phyloP scores from a whole-genome alignment of 2,797 vertebrate genomes.

The Macropus fuliginosus region DNA sequence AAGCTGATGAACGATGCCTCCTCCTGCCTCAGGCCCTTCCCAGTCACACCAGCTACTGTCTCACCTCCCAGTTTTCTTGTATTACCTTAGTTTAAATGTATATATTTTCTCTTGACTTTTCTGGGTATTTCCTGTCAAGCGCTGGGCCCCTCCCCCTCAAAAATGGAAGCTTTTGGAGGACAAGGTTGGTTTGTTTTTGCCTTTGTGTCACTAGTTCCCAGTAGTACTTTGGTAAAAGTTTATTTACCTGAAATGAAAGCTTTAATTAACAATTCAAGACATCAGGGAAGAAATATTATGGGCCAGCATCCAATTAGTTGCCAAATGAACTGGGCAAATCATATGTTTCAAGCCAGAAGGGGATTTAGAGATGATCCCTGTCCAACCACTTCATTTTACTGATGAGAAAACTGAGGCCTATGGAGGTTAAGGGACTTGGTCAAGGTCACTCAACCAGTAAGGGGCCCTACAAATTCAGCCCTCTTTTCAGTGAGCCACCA shows the following conservation, averaged over 20 bases:
- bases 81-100: not conserved
- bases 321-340: not conserved
- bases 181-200: not conserved
- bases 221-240: not conserved
- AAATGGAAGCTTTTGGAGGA: not conserved
- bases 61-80: not conserved
- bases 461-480: not conserved
- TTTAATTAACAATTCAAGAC: not conserved
- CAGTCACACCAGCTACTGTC: not conserved
- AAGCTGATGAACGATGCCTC: too few relatives aligned
- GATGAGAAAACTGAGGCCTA: not conserved
- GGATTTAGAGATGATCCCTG: not conserved
- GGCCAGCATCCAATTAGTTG: conserved; percentile 8
- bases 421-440: not conserved
- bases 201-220: not conserved
- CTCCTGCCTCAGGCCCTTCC: not conserved
- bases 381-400: conserved; percentile 1
- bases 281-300: not conserved
- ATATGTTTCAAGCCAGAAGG: not conserved
- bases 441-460: not conserved
- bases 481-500: not conserved
- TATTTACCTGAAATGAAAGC: not conserved
- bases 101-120: not conserved
- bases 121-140: not conserved
- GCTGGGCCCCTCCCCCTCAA: too few relatives aligned